phyloP scores from a whole-genome alignment of 2,797 vertebrate species.

The Miichthys miiuy region DNA sequence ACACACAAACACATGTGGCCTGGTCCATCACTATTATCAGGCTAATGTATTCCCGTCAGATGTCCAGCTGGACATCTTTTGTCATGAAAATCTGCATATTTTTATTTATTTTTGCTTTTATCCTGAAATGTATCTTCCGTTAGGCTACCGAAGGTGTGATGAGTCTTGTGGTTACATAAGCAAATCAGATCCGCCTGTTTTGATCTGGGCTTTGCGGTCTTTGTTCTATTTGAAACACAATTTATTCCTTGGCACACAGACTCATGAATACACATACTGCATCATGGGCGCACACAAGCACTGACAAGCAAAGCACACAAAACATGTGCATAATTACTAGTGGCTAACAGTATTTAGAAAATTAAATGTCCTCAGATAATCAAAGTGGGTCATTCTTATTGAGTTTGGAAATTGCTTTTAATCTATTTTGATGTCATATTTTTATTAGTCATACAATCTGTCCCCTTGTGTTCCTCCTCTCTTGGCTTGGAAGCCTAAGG shows the following conservation, averaged over 20 bases:
- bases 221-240: constrained; percentile 64
- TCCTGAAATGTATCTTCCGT: constrained; percentile 56
- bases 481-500: constrained; percentile 20
- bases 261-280: constrained; percentile 69
- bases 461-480: constrained; percentile 18
- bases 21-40: constrained; percentile 54
- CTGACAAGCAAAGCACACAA: constrained; percentile 15
- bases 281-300: constrained; percentile 10
- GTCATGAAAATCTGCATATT: constrained; percentile 74
- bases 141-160: constrained; percentile 58
- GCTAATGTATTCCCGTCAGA: constrained; percentile 66
- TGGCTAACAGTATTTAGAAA: constrained; percentile 27
- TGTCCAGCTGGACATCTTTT: constrained; percentile 73
- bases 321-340: constrained; percentile 40
- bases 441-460: constrained; percentile 12
- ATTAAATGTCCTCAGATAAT: constrained; percentile 36
- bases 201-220: constrained; percentile 65
- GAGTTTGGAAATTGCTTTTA: constrained; percentile 35
- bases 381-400: constrained; percentile 20
- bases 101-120: constrained; percentile 68
- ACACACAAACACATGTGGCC: constrained; percentile 1
- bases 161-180: constrained; percentile 54
- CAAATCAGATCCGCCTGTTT: constrained; percentile 65
- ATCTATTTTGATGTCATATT: constrained; percentile 28
- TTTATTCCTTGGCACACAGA: constrained; percentile 45